Evolutionary conservation across 2,888 invertebrate species (phyloP), one percentile per base, ranked within the genome.

Genomic region (Norana najaformis): DNA sequence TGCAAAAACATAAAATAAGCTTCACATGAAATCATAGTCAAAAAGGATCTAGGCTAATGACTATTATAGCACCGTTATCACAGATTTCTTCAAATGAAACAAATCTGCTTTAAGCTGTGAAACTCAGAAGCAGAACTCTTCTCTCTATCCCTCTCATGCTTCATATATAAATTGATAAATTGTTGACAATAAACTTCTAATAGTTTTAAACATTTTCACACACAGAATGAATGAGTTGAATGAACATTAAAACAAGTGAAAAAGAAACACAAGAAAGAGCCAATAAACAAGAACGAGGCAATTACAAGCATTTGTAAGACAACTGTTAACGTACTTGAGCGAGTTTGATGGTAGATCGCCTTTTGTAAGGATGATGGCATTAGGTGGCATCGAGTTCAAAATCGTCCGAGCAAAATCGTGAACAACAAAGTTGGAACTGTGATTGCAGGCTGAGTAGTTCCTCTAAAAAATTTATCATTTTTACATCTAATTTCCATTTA

Each of bases 301-400:
- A 82, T 35, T 36, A 30, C 34, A 34, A 20, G 39, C 20, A 16
- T 41, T 88, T 35, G n/a, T 41, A 88, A n/a, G 69, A n/a, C n/a
- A n/a, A n/a, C n/a, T n/a, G n/a, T n/a, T n/a, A n/a, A 16, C 83
- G 89, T 91, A 94, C 94, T 94, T 94, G 90, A 94, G 92, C 34
- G 93, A 91, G 91, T 93, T 94, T 20, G 94, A 93, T 30, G 94
- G 93, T 8, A 94, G 92, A 91, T 94, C 94, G 30, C 94, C 94
- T 90, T 94, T 93, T 34, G 94, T 93, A 23, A 94, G 91, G 6
- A 94, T 91, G 30, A 94, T 91, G n/a, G 94, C 91, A 90, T 93
- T 92, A 37, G 91, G 88, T 13, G 94, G 94, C 90, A 94, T 91
- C 36, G 91, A 92, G 30, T 92, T 90, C 47, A 94, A 92, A 3